Evolutionary conservation across 2,113 vertebrate genomes (phyloP), one percentile per base, ranked within the genome.

Genomic region (Embiotoca jacksoni): DNA sequence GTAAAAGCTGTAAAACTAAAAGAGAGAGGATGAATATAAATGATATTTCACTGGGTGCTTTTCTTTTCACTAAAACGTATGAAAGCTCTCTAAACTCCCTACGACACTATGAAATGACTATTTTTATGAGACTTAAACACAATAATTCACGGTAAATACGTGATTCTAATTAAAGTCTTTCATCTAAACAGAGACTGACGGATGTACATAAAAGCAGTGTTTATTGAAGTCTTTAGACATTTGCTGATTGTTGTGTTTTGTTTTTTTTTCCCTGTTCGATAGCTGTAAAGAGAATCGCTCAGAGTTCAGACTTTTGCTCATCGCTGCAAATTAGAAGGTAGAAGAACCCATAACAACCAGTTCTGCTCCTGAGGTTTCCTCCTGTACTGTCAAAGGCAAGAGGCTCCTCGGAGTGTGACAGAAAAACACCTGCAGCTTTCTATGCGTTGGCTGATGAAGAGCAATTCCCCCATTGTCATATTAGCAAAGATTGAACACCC

Each of bases 311-410:
- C 41, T 71, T 80, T 61, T 37, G 54, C 50, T 54, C 56, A 68
- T 63, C 36, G 36, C 59, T n/a, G 30, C 71, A 83, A 90, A 83
- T 87, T 73, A 84, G 63, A 86, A 58, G 73, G 62, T 50, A 58
- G 77, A 77, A 2, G 41, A 55, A 44, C 3, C 33, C 2, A 3
- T 86, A 80, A 83, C 66, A 60, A 76, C 72, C 44, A 67, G 61
- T 62, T 83, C 6, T 70, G 72, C 41, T 61, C 69, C 11, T 16
- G 41, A 47, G 66, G 54, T 81, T 74, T 86, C 35, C 66, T 74
- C 44, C 54, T 72, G 47, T 3, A 6, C 50, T 11, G 30, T 66
- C 13, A 41, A 50, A 30, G 7, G 8, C 30, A 15, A 16, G 50
- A 61, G 30, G 47, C 36, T 72, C 46, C 23, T 66, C 32, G 32